These are phyloP conservation scores for Drosophila fungiperda DNA, from an alignment of 2,888 invertebrate species.

Conservation along the genomic window DNA sequence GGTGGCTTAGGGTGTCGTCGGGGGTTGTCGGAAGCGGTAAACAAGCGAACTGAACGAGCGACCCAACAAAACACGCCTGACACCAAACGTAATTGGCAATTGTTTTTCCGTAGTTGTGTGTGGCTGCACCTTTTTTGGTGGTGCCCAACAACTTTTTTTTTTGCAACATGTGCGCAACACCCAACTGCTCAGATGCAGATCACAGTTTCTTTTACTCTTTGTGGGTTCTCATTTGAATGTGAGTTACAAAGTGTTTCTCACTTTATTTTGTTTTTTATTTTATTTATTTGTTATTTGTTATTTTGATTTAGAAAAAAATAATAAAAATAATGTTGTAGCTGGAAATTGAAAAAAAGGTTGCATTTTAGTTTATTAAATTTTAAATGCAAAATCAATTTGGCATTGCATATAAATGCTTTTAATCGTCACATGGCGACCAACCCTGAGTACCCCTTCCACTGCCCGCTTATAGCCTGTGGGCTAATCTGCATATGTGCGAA, in stretches of 20 bases:
- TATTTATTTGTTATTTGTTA: too few species aligned
- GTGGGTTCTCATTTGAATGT: conserved; percentile 54
- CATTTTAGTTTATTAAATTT: conserved; percentile 23
- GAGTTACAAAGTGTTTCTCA: conserved; percentile 26
- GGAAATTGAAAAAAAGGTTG: conserved; percentile 32
- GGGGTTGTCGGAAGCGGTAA: conserved; percentile 45
- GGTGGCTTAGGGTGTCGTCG: conserved; percentile 53
- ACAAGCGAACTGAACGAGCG: conserved; percentile 45
- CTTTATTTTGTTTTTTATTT: too few species aligned
- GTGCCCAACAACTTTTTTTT: conserved; percentile 36
- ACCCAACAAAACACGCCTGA: conserved; percentile 26
- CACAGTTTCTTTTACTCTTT: conserved; percentile 1
- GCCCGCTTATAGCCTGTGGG: conserved; percentile 22
- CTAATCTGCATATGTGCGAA: conserved; percentile 63
- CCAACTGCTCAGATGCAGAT: conserved; percentile 66
- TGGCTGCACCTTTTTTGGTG: conserved; percentile 53
- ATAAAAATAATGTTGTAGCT: conserved; percentile 6
- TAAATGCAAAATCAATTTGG: conserved; percentile 49
- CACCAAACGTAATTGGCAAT: conserved; percentile 73
- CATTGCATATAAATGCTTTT: conserved; percentile 34
- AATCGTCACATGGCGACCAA: conserved; percentile 16
- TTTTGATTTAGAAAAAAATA: background rate
- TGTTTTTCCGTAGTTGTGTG: conserved; percentile 65
- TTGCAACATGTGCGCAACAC: conserved; percentile 67
- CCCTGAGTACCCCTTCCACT: background rate